Base-by-base conservation (phyloP, 2,113 vertebrate species). In the Tenebrosternarchus preto region DNA sequence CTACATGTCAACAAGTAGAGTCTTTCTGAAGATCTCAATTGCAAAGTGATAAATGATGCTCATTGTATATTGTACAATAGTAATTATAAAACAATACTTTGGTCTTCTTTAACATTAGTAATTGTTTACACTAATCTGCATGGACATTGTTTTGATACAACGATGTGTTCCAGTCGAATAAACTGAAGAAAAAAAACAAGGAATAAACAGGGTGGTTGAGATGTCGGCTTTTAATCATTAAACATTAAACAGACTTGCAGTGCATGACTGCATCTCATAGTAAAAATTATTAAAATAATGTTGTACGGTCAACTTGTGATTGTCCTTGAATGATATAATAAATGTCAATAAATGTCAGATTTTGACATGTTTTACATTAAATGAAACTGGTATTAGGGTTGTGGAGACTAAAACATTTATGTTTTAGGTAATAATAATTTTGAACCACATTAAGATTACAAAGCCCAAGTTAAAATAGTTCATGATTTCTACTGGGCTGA, bases 211-310 rank as follows among this genome's bases (percentile, higher is more conserved):
- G 68, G 11, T 5, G 46, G 55, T 67, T 9, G 11, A 27, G 16
- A 1, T 7, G 20, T 5, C 11, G 36, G 29, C 53, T 75, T 68
- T 76, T 69, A 86, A 86, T 86, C 33, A 80, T 87, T 80, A 67
- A 75, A 83, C 73, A 61, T 4, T 24, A 75, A 60, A 77, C 43
- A 67, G 77, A 88, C 63, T 7, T 84, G 82, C 8, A 6, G 69
- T 77, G 57, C 73, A 27, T 66, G 27, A 61, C 73, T 63, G 15
- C 20, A 22, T 69, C 53, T 64, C 46, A 63, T 63, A 16, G 76
- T n/a, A 57, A 76, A 2, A 36, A 74, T n/a, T 64, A 29, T 19
- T 29, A 46, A n/a, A 36, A 20, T 27, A 68, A 22, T 16, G 4
- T 63, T 22, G 60, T 17, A 36, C n/a, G 29, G 31, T 36, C 27